A percentile compares a stretch with the other conserved stretches of the same genome.
Evolutionary conservation across 2,113 vertebrate genomes (phyloP).

Genomic region (Pseudorectes ferrugineus): DNA sequence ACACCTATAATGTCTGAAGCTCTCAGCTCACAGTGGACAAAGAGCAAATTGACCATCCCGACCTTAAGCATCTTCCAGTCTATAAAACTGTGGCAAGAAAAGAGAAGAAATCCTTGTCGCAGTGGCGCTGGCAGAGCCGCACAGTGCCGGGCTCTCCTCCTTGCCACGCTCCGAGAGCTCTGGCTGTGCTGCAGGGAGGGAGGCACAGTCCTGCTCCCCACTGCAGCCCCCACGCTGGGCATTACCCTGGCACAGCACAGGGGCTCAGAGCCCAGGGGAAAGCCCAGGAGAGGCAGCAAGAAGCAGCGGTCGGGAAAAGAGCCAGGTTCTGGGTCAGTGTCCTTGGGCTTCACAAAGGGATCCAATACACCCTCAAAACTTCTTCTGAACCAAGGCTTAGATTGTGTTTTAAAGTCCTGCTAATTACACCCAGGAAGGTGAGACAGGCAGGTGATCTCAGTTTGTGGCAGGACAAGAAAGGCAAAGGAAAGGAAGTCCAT

Average conservation of each 20-base stretch:
- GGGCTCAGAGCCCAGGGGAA: not conserved
- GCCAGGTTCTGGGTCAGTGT: rapidly evolving
- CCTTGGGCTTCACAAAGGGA: not conserved
- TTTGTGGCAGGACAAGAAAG: not conserved
- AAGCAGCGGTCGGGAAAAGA: not conserved
- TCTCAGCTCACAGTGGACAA: not conserved
- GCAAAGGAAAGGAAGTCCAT: not conserved
- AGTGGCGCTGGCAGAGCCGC: rapidly evolving
- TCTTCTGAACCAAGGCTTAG: not conserved
- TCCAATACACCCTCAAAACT: not conserved
- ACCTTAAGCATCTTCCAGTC: not conserved
- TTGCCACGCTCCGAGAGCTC: rapidly evolving
- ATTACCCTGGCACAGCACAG: not conserved
- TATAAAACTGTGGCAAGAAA: rapidly evolving
- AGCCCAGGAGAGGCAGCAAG: not conserved
- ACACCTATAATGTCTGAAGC: not conserved
- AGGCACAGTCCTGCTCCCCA: not conserved
- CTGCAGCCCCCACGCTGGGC: rapidly evolving
- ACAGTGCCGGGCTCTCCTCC: rapidly evolving
- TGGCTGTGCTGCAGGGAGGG: not conserved
- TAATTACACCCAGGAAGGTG: not conserved
- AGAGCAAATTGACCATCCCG: not conserved
- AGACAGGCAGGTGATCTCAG: not conserved
- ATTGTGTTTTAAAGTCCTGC: not conserved
- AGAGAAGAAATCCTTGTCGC: not conserved